Conservation (phyloP, 2,888 invertebrate species). For the Drosophila villosipedis region DNA sequence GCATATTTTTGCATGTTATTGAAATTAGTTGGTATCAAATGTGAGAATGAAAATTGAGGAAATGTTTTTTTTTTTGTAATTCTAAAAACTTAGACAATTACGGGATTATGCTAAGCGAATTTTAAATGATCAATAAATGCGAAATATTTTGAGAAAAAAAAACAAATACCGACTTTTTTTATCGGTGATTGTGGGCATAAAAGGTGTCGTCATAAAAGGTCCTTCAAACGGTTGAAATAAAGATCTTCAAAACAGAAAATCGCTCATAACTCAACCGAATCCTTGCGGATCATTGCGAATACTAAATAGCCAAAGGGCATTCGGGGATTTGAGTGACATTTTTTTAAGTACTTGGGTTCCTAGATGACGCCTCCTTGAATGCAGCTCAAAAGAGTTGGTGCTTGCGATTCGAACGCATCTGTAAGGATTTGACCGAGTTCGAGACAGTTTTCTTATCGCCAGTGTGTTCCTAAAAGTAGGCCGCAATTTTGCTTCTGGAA, state of each 20-base stretch:
- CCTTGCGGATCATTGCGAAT: no score
- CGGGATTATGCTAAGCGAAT: conserved; percentile 39
- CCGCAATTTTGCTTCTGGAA: background rate
- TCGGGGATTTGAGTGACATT: no score
- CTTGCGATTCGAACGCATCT: background rate
- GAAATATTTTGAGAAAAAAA: conserved; percentile 42
- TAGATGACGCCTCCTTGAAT: background rate
- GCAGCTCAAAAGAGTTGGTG: background rate
- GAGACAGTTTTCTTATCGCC: background rate
- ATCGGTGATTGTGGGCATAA: background rate
- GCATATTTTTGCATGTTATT: conserved; percentile 45
- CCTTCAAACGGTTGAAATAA: background rate
- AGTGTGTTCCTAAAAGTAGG: background rate
- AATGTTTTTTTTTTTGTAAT: conserved; percentile 33
- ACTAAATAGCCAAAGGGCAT: background rate
- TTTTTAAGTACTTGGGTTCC: background rate
- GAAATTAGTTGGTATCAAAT: conserved; percentile 17
- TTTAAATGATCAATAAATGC: conserved; percentile 53
- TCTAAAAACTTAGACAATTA: conserved; percentile 34
- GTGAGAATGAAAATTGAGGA: conserved; percentile 1
- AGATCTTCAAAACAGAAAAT: background rate
- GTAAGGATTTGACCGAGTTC: background rate
- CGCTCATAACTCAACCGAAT: background rate
- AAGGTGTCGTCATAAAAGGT: background rate
- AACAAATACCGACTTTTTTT: background rate